Percentiles rank a stretch among this genome's conserved stretches.
phyloP scores from a whole-genome alignment of 2,797 vertebrate species.

The Danio albolineatus region DNA sequence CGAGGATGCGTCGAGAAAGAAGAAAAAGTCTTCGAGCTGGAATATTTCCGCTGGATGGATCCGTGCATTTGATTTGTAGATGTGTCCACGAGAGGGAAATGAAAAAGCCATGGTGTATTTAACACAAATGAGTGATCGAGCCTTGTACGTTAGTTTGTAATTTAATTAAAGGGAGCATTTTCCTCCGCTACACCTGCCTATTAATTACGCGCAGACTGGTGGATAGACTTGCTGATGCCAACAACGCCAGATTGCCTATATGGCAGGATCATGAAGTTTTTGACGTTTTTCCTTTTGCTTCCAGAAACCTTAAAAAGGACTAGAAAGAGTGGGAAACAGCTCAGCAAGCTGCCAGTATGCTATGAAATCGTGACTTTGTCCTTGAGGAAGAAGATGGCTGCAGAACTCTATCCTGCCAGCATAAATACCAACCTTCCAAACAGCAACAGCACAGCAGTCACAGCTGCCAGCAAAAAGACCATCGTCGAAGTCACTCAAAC shows the following conservation, averaged over 20 bases:
- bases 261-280: conserved; percentile 89
- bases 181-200: conserved; percentile 22
- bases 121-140: conserved; percentile 8
- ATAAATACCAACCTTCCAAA: conserved; percentile 82
- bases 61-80: conserved; percentile 40
- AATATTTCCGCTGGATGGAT: conserved; percentile 48
- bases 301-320: conserved; percentile 86
- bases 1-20: conserved; percentile 53
- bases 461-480: conserved; percentile 80
- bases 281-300: conserved; percentile 88
- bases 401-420: conserved; percentile 86
- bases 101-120: neutral
- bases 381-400: conserved; percentile 88
- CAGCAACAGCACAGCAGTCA: conserved; percentile 71
- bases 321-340: conserved; percentile 78
- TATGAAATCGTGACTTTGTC: conserved; percentile 81
- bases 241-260: conserved; percentile 83
- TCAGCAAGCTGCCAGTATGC: conserved; percentile 78
- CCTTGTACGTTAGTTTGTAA: conserved; percentile 23
- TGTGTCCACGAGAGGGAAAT: conserved; percentile 37
- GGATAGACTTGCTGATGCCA: conserved; percentile 79
- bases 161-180: conserved; percentile 11
- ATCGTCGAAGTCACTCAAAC: conserved; percentile 80
- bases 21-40: conserved; percentile 44
- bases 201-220: conserved; percentile 33